Evolutionary conservation across 2,113 vertebrate species (phyloP), one percentile per base, ranked within the genome.

Genomic region (Asarcornis scutulata): DNA sequence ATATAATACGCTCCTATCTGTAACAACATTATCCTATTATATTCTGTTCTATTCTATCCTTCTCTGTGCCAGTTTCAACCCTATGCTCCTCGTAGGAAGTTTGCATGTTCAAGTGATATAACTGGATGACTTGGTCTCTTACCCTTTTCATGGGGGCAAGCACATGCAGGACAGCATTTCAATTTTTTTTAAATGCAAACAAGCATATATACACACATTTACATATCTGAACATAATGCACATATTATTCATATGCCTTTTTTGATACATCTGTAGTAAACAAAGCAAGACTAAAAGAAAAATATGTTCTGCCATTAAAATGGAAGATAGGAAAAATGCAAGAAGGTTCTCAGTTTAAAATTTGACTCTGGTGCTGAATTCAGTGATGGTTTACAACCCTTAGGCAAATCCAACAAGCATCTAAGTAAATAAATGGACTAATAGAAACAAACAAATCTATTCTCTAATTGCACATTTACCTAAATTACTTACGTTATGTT

Each of bases 371-470:
- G 29, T 31, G 63, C 20, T 60, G n/a, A 92, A 86, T 52, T 64
- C n/a, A 60, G 53, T 82, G 85, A 3, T 44, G 18, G 17, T 25
- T 59, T 58, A 42, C 7, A 71, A 67, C 26, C 42, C 0, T 0
- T 15, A 50, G 59, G 16, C 27, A 73, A 88, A 86, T 21, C 44
- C 2, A 42, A 0, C 8, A 50, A 23, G 11, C 18, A 56, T 11
- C 46, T 44, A 67, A 83, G 29, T 29, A 72, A 90, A 72, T 27
- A 59, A 83, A 32, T 17, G 14, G 12, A 58, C 4, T 7, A 79
- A 55, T 1, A 44, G 23, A 72, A 85, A 11, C 13, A 79, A 64
- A 38, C 8, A 46, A 83, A 80, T 26, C 27, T 56, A 31, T 18
- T 64, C 32, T n/a, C 20, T 46, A 17, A 34, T 17, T 21, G 27